Evolutionary conservation across 2,113 vertebrate genomes (phyloP).

Genomic region (Anoplopoma fimbria): DNA sequence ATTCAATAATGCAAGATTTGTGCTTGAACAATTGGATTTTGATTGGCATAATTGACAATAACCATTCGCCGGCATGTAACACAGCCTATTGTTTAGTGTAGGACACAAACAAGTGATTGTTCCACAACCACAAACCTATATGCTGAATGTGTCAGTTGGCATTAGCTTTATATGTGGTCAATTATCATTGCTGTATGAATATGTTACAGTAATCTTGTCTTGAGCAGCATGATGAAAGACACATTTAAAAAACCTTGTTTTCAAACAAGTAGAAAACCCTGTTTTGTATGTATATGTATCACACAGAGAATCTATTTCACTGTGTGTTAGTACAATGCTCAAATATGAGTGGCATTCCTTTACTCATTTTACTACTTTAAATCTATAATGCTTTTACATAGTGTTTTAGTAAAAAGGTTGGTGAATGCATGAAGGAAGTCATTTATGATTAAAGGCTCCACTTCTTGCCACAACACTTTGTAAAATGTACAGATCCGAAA

Average conservation of each 20-base stretch:
- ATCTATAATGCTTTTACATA: background rate
- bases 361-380: background rate
- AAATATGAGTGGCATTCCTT: background rate
- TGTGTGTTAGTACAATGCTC: background rate
- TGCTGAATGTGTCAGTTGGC: constrained; percentile 41
- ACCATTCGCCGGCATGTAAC: constrained; percentile 71
- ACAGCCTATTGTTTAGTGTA: constrained; percentile 55
- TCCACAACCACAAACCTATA: constrained; percentile 28
- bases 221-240: background rate
- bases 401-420: background rate
- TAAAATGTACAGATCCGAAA: background rate
- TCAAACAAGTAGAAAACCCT: no score
- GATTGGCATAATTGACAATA: constrained; percentile 80
- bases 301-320: background rate
- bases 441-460: background rate
- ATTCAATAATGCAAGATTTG: constrained; percentile 72
- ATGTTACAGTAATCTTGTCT: background rate
- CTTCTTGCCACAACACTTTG: background rate
- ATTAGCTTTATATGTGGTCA: constrained; percentile 27
- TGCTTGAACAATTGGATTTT: constrained; percentile 77
- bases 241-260: no score
- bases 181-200: constrained; percentile 7
- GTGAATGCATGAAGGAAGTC: background rate
- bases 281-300: background rate
- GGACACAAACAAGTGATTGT: constrained; percentile 47